Percentiles rank a stretch among this genome's conserved stretches.
Conservation (phyloP, 2,888 invertebrate species). For the Tipula confusa region DNA sequence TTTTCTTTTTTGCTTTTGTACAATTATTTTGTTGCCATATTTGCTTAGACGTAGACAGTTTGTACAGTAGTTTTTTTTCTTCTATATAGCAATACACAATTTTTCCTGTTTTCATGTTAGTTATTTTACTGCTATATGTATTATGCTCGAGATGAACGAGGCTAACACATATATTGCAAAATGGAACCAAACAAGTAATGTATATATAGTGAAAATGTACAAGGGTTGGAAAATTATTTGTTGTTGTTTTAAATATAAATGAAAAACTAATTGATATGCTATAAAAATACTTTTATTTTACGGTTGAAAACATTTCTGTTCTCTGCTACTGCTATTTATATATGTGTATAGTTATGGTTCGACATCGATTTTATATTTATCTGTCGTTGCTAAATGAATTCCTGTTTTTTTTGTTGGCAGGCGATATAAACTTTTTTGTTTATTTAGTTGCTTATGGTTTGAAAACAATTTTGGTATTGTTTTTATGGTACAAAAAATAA, state of each 20-base stretch:
- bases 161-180: not conserved
- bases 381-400: not conserved
- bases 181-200: not conserved
- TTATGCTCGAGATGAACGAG: not conserved
- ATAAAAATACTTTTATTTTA: not conserved
- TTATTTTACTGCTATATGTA: not conserved
- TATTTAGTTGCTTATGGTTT: not conserved
- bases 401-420: not conserved
- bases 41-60: not conserved
- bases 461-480: too few relatives aligned
- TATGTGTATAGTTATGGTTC: not conserved
- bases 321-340: not conserved
- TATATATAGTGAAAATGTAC: not conserved
- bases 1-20: not conserved
- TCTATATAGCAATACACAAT: not conserved
- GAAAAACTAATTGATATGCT: not conserved
- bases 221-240: not conserved
- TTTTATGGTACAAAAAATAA: too few relatives aligned
- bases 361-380: not conserved
- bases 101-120: not conserved
- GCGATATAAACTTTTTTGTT: not conserved
- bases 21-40: not conserved
- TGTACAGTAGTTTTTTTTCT: not conserved
- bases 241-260: slow-evolving; percentile 9
- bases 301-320: not conserved